Conservation (phyloP, 2,113 vertebrate species). For the Orthonyx spaldingii region DNA sequence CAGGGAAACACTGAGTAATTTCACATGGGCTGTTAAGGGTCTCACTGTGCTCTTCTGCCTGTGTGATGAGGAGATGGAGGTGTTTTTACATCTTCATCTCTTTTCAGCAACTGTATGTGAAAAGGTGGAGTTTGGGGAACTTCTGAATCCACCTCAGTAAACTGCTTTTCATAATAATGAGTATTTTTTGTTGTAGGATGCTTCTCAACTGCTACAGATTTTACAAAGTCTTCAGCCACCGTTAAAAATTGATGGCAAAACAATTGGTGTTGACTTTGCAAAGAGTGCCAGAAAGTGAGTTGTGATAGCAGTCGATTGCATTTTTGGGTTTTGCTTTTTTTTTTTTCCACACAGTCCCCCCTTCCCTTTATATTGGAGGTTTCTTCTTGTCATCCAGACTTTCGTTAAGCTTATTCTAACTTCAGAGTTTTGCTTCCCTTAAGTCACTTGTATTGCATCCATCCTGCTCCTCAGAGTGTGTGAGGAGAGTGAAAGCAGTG, state of each 20-base stretch:
- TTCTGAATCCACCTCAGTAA: not conserved
- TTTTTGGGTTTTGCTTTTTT: not conserved
- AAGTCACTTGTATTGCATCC: not conserved
- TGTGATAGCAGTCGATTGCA: not conserved
- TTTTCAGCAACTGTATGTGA: not conserved
- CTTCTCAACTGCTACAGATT: slow-evolving; percentile 94
- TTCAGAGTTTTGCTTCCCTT: not conserved
- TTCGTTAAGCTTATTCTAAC: not conserved
- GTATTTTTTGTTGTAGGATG: slow-evolving; percentile 79
- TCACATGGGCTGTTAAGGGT: accelerated
- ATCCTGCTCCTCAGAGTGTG: not conserved
- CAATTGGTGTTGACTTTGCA: slow-evolving; percentile 96
- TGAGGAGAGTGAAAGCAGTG: not conserved
- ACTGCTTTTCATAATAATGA: not conserved
- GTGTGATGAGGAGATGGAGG: not conserved
- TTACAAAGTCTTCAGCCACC: slow-evolving; percentile 93
- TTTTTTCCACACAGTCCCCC: accelerated
- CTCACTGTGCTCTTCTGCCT: accelerated
- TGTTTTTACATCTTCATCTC: not conserved
- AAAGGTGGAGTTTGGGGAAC: not conserved
- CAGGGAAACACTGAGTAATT: accelerated
- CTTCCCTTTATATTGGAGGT: not conserved
- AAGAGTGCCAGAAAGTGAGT: slow-evolving; percentile 98
- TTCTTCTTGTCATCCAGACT: not conserved
- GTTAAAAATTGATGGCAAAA: slow-evolving; percentile 96